Conservation (phyloP, 1,140 invertebrate genomes). For the Gryon sp. region DNA sequence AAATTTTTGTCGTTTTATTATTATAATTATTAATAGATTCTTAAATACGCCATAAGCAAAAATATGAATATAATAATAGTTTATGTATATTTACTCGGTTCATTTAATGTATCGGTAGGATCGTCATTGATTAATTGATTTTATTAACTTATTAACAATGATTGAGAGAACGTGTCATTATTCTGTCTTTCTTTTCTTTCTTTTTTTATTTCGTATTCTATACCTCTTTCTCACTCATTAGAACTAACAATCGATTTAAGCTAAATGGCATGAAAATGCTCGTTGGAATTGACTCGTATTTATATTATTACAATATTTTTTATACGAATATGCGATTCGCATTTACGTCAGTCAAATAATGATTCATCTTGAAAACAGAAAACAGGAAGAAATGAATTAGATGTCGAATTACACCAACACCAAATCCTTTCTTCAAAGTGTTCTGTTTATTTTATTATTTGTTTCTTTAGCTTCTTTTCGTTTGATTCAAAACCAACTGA, state of each 20-base stretch:
- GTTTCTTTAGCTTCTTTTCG: no score
- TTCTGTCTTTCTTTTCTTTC: slow-evolving; percentile 40
- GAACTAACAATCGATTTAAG: no score
- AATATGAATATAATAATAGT: slow-evolving; percentile 79
- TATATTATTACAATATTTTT: slow-evolving; percentile 74
- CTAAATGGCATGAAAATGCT: slow-evolving; percentile 80
- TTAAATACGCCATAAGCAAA: slow-evolving; percentile 78
- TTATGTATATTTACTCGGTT: slow-evolving; percentile 74
- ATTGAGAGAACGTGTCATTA: slow-evolving; percentile 72
- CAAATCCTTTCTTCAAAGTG: no score
- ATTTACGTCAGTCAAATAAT: slow-evolving; percentile 54
- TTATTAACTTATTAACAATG: slow-evolving; percentile 75
- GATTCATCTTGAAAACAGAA: slow-evolving; percentile 35
- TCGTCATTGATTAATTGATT: slow-evolving; percentile 73
- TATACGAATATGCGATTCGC: slow-evolving; percentile 57
- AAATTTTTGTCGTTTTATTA: no score
- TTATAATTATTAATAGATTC: slow-evolving; percentile 74
- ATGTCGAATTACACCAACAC: no score
- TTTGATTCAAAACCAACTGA: no score
- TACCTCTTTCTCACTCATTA: slow-evolving; percentile 58
- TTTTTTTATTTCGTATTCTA: slow-evolving; percentile 24
- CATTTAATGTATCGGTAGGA: slow-evolving; percentile 74
- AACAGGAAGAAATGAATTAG: no score
- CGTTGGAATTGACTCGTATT: slow-evolving; percentile 79
- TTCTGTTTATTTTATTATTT: no score